Base-by-base conservation (phyloP, 2,113 vertebrate species). In the Ptyas mucosa region DNA sequence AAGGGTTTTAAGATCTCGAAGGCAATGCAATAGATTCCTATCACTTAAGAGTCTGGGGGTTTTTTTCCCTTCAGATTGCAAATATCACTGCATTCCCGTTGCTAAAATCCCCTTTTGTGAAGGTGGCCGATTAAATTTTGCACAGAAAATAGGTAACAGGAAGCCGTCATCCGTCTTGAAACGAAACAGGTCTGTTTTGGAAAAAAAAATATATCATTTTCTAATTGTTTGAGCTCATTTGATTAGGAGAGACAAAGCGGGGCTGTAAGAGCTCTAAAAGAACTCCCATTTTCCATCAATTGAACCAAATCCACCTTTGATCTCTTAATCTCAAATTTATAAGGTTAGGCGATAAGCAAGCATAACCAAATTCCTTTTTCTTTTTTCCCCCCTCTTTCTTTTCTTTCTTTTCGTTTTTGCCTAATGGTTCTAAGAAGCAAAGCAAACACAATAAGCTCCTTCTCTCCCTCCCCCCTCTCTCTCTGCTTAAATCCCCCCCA, bases 321-420 rank as follows among this genome's bases (percentile, higher is more conserved):
- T 99, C 98, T 99, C 98, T 98, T 99, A 99, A 99, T 99, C 98
- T 98, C 94, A 97, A 97, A 97, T 98, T 99, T 98, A 98, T 98
- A 99, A 99, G 98, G 98, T 98, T 99, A 98, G 98, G 97, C 98
- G 98, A 99, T 99, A 99, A 99, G 98, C 97, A 97, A 98, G 98
- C 97, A 95, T 99, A 99, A 99, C 97, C 97, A 98, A 99, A 98
- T 97, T 98, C 98, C 98, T 98, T 98, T 98, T 98, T 98, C 95
- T 98, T 98, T 43, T 29, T 89, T 20, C 6, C 57, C 23, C 21
- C 55, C 11, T 9, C 9, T 43, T 97, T 98, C 98, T 98, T 98
- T 98, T 21, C 10, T 98, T 98, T 98, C 96, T 98, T 98, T 98
- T 96, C 95, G 98, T 98, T 97, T 69, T 69, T 97, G 97, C 97